Percentiles rank a stretch among this genome's conserved stretches.
phyloP scores from a whole-genome alignment of 2,113 vertebrate species.

The Tychaedon coryphoeus region DNA sequence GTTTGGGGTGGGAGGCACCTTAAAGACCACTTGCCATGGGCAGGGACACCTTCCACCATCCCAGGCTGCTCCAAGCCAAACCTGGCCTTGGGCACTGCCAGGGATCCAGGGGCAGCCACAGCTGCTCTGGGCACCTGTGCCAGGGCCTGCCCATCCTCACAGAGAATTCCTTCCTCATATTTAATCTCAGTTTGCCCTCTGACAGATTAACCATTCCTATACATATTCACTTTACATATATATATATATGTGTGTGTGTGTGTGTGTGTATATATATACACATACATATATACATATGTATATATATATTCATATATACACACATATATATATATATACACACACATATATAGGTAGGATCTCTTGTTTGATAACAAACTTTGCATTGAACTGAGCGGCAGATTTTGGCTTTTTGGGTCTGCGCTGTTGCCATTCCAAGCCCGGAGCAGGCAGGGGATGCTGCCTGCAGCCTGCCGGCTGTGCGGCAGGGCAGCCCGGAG shows the following conservation, averaged over 20 bases:
- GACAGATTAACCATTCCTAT: too few species aligned
- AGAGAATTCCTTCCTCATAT: not conserved
- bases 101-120: not conserved
- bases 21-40: not conserved
- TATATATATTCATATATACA: too few species aligned
- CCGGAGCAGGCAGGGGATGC: rapidly evolving
- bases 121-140: not conserved
- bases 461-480: not conserved
- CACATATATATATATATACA: too few species aligned
- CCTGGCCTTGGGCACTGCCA: not conserved
- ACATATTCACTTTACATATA: not conserved
- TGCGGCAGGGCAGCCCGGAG: rapidly evolving
- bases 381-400: rapidly evolving
- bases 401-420: not conserved
- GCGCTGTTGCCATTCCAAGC: not conserved
- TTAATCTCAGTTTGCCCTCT: not conserved
- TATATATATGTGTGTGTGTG: too few species aligned
- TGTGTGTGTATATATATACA: too few species aligned
- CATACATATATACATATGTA: too few species aligned
- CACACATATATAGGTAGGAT: too few species aligned
- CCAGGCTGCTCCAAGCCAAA: rapidly evolving
- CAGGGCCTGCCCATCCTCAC: not conserved
- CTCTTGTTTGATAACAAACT: not conserved
- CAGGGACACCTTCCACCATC: not conserved
- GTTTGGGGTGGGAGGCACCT: not conserved